phyloP scores from a whole-genome alignment of 2,888 invertebrate genomes.

The Archips crataeganus region DNA sequence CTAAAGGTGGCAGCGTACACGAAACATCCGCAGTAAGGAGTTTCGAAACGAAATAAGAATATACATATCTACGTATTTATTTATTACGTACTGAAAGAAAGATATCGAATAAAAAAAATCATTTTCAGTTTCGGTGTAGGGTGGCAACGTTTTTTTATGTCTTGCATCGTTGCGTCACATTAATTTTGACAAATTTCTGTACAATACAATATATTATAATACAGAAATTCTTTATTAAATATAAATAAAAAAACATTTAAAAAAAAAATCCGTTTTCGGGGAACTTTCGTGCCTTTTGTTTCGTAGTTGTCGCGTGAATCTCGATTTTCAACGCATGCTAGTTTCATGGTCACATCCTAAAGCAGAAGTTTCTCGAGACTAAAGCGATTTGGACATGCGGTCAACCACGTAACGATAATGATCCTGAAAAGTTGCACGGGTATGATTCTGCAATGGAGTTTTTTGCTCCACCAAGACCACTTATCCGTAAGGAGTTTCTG shows the following conservation, averaged over 20 bases:
- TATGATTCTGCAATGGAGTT: conserved; percentile 14
- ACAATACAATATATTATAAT: no score
- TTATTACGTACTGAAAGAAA: no score
- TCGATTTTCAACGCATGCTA: conserved; percentile 6
- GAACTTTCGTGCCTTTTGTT: background rate
- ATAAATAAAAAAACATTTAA: no score
- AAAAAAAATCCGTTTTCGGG: background rate
- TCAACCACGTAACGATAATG: conserved; percentile 30
- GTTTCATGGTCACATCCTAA: conserved; percentile 35
- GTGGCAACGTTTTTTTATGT: no score
- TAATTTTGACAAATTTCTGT: no score
- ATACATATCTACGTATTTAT: no score
- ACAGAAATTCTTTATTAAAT: no score
- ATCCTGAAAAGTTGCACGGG: background rate
- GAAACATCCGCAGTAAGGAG: background rate
- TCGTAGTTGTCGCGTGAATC: background rate
- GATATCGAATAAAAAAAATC: no score
- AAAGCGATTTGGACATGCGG: conserved; percentile 49
- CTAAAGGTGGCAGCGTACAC: background rate
- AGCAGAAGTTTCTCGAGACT: conserved; percentile 38
- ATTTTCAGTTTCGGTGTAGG: no score
- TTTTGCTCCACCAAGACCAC: background rate
- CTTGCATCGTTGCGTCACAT: no score
- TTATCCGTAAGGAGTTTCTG: background rate
- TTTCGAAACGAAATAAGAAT: background rate